A percentile compares a stretch with the other conserved stretches of the same genome.
Evolutionary conservation across 35 echinoderm and acorn worm species (phyloP).

Genomic region (Diadema setosum): DNA sequence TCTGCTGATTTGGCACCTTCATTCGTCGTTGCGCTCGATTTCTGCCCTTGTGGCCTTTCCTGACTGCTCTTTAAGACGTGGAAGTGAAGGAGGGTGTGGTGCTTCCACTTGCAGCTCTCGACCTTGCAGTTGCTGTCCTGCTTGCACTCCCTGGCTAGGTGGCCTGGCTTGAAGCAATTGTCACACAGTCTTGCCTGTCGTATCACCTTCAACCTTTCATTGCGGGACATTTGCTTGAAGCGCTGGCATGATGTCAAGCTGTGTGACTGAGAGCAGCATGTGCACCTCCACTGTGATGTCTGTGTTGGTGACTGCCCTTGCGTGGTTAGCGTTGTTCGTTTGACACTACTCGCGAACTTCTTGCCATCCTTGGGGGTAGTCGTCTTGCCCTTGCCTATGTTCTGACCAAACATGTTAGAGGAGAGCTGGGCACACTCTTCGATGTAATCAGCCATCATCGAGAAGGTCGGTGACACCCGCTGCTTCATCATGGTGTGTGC

Average conservation of each 20-base stretch:
- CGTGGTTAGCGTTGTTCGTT: not conserved
- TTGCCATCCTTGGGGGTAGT: not conserved
- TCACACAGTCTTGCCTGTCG: slow-evolving; percentile 22
- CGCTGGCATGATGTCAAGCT: not conserved
- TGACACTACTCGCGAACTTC: not conserved
- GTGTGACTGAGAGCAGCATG: not conserved
- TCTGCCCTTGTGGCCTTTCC: not conserved
- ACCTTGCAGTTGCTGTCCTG: not conserved
- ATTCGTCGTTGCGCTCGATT: not conserved
- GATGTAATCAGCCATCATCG: not conserved
- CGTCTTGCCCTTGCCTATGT: not conserved
- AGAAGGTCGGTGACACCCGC: not conserved
- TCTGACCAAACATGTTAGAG: not conserved
- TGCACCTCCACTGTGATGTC: not conserved
- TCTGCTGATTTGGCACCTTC: not conserved
- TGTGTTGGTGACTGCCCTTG: not conserved
- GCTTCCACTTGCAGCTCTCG: slow-evolving; percentile 25
- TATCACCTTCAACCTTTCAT: slow-evolving; percentile 27
- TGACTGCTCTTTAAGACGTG: not conserved
- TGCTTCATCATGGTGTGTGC: not conserved
- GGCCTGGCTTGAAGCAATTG: slow-evolving; percentile 47
- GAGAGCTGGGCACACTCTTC: not conserved
- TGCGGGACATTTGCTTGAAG: slow-evolving; percentile 16
- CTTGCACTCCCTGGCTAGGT: slow-evolving; percentile 30
- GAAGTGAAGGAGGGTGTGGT: slow-evolving; percentile 22